Evolutionary conservation across 2,888 invertebrate genomes (phyloP).

Genomic region (Thecocarcelia acutangulata): DNA sequence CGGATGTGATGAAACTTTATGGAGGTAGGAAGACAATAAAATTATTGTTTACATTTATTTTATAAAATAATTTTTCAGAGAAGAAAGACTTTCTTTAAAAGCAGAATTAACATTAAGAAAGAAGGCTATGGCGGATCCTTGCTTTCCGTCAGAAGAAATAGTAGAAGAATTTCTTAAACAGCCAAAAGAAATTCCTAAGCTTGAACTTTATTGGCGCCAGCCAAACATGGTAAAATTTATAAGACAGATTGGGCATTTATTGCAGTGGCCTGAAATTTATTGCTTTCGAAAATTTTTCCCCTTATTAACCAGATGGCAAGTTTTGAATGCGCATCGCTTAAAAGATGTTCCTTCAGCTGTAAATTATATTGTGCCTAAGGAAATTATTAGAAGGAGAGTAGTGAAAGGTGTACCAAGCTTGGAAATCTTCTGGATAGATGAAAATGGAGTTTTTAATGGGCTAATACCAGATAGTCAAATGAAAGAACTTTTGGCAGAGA

Average conservation of each 20-base stretch:
- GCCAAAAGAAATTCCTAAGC: constrained; percentile 82
- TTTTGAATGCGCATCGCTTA: constrained; percentile 70
- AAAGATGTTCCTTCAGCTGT: constrained; percentile 17
- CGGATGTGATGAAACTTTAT: constrained; percentile 85
- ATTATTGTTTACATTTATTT: background rate
- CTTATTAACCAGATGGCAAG: constrained; percentile 89
- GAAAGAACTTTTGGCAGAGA: constrained; percentile 81
- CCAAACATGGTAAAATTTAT: constrained; percentile 88
- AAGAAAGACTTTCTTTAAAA: constrained; percentile 85
- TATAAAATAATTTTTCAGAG: constrained; percentile 80
- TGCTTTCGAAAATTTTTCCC: constrained; percentile 90
- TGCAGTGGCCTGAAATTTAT: constrained; percentile 90
- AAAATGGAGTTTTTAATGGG: constrained; percentile 83
- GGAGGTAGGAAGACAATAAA: constrained; percentile 82
- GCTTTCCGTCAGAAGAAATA: constrained; percentile 88
- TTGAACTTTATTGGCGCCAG: constrained; percentile 84
- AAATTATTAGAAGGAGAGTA: constrained; percentile 84
- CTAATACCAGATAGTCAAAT: constrained; percentile 85
- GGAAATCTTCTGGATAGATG: constrained; percentile 88
- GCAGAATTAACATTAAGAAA: constrained; percentile 87
- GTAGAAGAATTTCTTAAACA: constrained; percentile 87
- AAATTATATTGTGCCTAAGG: constrained; percentile 81
- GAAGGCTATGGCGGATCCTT: constrained; percentile 85
- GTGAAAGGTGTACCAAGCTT: constrained; percentile 86
- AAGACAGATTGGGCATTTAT: constrained; percentile 85